phyloP scores from a whole-genome alignment of 2,113 vertebrate genomes.

The Phocoena sinus region DNA sequence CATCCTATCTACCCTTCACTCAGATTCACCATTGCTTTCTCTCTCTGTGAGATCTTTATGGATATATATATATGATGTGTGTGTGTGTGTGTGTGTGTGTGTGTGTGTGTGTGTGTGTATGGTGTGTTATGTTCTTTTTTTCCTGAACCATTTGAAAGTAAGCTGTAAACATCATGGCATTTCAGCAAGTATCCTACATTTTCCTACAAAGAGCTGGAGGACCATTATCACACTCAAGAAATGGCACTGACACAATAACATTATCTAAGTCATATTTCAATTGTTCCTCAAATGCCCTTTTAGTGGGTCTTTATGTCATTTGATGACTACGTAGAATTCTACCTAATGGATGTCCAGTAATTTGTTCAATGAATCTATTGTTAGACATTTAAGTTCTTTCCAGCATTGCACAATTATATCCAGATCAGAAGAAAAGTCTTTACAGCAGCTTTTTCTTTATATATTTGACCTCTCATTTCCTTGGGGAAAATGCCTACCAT shows the following conservation, averaged over 20 bases:
- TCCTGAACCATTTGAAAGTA: not conserved
- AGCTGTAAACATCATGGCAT: not conserved
- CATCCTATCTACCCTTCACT: not conserved
- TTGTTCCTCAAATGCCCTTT: not conserved
- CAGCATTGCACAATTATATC: not conserved
- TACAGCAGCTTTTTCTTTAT: not conserved
- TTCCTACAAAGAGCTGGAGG: not conserved
- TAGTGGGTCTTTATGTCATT: not conserved
- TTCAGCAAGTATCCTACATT: not conserved
- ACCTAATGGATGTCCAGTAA: not conserved
- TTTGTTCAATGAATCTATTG: not conserved
- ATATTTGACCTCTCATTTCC: not conserved
- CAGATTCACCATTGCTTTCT: not conserved
- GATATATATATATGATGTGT: not conserved
- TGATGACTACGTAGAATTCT: not conserved
- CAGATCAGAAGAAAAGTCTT: not conserved
- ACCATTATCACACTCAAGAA: not conserved
- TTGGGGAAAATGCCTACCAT: not conserved
- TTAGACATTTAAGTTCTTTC: not conserved
- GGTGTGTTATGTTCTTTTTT: not conserved
- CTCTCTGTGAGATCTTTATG: not conserved
- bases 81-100: not conserved
- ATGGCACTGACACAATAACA: not conserved
- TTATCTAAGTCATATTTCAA: not conserved
- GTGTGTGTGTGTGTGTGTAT: not conserved